phyloP scores from a whole-genome alignment of 2,113 vertebrate species.

The Oreamnos americanus region DNA sequence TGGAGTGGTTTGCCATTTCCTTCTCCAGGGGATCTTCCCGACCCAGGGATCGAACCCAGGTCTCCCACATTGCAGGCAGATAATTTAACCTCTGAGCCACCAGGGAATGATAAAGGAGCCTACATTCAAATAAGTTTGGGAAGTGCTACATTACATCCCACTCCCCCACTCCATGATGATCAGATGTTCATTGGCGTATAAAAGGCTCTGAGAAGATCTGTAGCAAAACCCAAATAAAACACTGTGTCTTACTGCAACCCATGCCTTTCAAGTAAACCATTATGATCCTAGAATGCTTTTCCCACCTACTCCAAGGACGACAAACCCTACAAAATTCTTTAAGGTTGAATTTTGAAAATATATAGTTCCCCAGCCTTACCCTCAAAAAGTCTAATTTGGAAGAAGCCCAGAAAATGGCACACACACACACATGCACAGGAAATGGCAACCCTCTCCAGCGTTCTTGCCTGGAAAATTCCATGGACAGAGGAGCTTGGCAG shows the following conservation, averaged over 20 bases:
- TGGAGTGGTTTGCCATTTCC: no score
- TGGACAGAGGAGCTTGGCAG: not conserved
- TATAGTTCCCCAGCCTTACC: not conserved
- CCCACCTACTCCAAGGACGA: not conserved
- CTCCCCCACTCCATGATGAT: not conserved
- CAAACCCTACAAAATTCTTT: not conserved
- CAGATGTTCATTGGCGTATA: not conserved
- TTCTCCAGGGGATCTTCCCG: no score
- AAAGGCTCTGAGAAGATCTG: not conserved
- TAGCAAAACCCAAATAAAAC: not conserved
- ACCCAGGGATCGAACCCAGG: no score
- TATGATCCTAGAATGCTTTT: not conserved
- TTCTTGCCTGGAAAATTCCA: not conserved
- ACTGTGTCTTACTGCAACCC: not conserved
- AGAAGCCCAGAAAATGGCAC: not conserved
- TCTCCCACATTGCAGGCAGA: no score
- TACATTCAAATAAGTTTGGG: not conserved
- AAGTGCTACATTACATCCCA: not conserved
- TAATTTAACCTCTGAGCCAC: no score
- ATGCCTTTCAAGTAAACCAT: not conserved
- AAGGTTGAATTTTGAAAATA: not conserved
- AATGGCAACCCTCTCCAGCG: not conserved
- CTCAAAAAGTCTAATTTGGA: not conserved
- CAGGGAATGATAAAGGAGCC: not conserved
- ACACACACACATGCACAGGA: not conserved